phyloP scores from a whole-genome alignment of 2,113 vertebrate species.

The Perognathus longimembris region DNA sequence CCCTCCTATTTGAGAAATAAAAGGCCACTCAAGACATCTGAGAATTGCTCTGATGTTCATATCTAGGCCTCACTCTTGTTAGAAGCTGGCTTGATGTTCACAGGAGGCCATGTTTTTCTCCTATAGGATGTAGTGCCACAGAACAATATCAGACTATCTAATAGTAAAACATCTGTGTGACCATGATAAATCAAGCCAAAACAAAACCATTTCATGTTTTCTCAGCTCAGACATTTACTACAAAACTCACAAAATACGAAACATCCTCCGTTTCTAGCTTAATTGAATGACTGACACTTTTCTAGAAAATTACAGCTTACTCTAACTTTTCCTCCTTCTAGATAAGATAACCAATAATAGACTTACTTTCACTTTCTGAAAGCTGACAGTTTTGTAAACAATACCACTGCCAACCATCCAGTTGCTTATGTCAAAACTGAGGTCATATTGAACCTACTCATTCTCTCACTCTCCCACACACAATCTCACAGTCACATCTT shows the following conservation, averaged over 20 bases:
- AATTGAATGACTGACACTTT: background rate
- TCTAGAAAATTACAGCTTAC: background rate
- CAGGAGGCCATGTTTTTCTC: background rate
- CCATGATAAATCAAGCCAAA: constrained; percentile 11
- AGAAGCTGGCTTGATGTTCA: constrained; percentile 1
- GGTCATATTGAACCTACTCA: background rate
- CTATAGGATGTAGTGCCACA: background rate
- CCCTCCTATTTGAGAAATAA: background rate
- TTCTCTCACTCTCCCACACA: background rate
- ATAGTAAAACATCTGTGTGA: background rate
- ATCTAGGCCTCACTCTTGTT: background rate
- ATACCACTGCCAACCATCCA: background rate
- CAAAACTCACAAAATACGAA: constrained; percentile 43
- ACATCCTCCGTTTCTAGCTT: background rate
- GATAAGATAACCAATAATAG: background rate
- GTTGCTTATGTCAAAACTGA: background rate
- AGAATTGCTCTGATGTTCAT: background rate
- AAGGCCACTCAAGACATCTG: background rate
- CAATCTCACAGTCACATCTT: background rate
- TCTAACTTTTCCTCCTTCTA: background rate
- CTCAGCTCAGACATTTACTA: background rate
- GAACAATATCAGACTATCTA: background rate
- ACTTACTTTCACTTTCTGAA: background rate
- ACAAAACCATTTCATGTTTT: constrained; percentile 12
- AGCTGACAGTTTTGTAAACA: background rate